Percentiles rank a stretch among this genome's conserved stretches.
These are phyloP conservation scores for Melanotaenia pygmaea DNA, from an alignment of 2,797 vertebrate species.

Conservation along the genomic window DNA sequence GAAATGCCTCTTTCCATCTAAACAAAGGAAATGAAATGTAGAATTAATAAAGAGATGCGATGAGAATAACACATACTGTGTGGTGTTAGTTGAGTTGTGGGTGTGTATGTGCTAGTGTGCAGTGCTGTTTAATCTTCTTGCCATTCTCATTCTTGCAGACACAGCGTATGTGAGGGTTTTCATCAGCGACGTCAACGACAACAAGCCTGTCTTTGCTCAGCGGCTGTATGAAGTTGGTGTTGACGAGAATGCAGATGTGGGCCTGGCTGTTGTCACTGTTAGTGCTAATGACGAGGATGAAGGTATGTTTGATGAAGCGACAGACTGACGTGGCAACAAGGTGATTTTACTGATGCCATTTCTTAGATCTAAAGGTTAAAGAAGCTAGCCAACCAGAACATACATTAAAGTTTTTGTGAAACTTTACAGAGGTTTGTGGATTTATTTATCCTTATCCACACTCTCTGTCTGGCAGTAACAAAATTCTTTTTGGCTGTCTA, in stretches of 20 bases:
- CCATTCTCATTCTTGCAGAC: conserved; percentile 80
- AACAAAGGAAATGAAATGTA: conserved; percentile 59
- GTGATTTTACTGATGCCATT: conserved; percentile 31
- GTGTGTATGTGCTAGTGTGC: conserved; percentile 2
- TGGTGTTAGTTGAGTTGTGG: neutral
- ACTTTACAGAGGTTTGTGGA: conserved; percentile 24
- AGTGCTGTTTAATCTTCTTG: conserved; percentile 66
- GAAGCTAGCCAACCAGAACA: conserved; percentile 37
- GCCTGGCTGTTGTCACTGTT: conserved; percentile 85
- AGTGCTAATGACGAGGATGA: conserved; percentile 90
- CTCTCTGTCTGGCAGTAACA: conserved; percentile 22
- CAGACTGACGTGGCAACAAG: conserved; percentile 12
- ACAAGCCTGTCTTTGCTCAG: conserved; percentile 89
- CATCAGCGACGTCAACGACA: conserved; percentile 93
- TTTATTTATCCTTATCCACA: conserved; percentile 16
- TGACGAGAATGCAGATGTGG: conserved; percentile 90
- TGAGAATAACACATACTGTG: conserved; percentile 17
- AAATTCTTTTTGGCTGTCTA: conserved; percentile 34
- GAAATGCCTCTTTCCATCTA: conserved; percentile 59
- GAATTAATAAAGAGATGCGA: conserved; percentile 63
- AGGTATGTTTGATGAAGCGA: conserved; percentile 78
- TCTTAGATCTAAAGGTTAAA: conserved; percentile 48
- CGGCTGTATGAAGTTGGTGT: conserved; percentile 87
- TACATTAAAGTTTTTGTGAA: conserved; percentile 39
- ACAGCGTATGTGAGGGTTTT: conserved; percentile 89